Conservation (phyloP, 1,140 invertebrate genomes). For the Leptopilina boulardi region DNA sequence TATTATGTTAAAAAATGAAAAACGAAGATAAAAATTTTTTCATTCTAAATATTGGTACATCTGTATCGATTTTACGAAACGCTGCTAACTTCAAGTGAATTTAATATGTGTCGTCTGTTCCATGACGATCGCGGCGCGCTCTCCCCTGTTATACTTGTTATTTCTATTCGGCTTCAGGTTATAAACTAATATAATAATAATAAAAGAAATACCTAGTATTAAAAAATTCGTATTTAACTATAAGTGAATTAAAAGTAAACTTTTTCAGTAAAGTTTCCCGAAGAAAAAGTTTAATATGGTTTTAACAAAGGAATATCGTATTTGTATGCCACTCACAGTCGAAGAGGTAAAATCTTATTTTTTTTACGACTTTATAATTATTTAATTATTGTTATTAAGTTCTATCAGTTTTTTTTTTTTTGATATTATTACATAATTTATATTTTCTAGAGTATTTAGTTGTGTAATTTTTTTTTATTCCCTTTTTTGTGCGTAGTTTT, state of each 20-base stretch:
- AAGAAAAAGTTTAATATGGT: conserved; percentile 78
- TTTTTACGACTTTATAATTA: background rate
- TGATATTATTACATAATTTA: background rate
- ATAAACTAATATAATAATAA: background rate
- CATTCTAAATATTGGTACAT: background rate
- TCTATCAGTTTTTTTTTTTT: background rate
- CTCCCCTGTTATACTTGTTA: no score
- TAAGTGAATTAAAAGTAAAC: background rate
- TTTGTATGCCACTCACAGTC: conserved; percentile 93
- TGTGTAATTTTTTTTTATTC: background rate
- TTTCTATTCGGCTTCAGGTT: conserved; percentile 29
- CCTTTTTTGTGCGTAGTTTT: background rate
- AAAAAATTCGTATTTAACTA: conserved; percentile 14
- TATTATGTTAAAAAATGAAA: no score
- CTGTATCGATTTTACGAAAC: background rate
- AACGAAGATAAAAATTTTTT: no score
- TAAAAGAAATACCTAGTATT: conserved; percentile 19
- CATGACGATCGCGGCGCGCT: background rate
- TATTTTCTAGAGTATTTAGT: background rate
- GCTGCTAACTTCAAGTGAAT: conserved; percentile 27
- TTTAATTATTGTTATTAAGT: background rate
- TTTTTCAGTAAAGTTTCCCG: background rate
- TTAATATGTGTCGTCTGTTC: conserved; percentile 49
- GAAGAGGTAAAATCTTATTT: conserved; percentile 92
- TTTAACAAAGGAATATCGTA: conserved; percentile 91